A percentile compares a stretch with the other conserved stretches of the same genome.
These are phyloP conservation scores for Anguilla anguilla DNA, from an alignment of 2,797 vertebrate genomes.

Conservation along the genomic window DNA sequence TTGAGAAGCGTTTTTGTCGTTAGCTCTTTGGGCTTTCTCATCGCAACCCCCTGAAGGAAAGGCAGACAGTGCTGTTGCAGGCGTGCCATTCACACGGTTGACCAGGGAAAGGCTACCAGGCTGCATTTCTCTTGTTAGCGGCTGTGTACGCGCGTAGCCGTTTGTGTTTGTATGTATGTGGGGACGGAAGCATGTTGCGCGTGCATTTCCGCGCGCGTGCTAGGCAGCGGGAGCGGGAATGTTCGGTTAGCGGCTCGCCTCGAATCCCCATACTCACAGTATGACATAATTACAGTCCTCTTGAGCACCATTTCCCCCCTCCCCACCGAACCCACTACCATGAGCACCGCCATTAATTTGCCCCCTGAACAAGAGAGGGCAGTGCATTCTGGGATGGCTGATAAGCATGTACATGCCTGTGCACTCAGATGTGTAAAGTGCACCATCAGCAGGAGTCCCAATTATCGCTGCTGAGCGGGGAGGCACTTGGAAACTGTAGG, in stretches of 20 bases:
- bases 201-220: neutral
- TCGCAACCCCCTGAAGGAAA: neutral
- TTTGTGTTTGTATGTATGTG: neutral
- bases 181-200: neutral
- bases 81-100: neutral
- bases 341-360: neutral
- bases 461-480: neutral
- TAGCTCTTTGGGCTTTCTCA: neutral
- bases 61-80: neutral
- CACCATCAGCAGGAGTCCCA: neutral
- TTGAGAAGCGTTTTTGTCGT: neutral
- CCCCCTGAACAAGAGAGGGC: neutral
- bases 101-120: neutral
- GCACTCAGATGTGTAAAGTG: constrained; percentile 7
- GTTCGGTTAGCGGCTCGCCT: neutral
- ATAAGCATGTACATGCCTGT: neutral
- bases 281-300: neutral
- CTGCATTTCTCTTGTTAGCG: neutral
- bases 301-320: neutral
- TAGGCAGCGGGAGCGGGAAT: neutral
- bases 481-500: neutral
- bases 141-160: neutral
- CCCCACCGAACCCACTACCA: neutral
- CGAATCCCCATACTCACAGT: neutral
- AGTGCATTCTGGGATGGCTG: neutral